phyloP scores from a whole-genome alignment of 2,888 invertebrate species.

The Cerastis leucographa region DNA sequence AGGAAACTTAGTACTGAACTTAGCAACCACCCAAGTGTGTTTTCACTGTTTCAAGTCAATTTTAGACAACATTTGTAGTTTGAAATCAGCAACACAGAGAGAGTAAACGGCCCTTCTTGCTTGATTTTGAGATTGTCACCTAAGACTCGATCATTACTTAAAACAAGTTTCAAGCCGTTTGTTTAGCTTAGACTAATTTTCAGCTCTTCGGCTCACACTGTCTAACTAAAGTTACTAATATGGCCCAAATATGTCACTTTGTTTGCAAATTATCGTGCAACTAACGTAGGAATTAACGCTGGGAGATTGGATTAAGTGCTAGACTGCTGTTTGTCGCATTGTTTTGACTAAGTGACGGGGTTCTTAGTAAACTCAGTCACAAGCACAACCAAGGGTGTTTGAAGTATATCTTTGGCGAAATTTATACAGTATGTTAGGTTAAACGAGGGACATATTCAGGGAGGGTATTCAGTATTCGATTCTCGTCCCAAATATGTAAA shows the following conservation, averaged over 20 bases:
- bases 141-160: not conserved
- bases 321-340: constrained; percentile 36
- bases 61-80: not conserved
- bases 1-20: not conserved
- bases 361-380: not conserved
- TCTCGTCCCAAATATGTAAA: too few relatives aligned
- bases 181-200: not conserved
- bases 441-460: too few relatives aligned
- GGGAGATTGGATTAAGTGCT: constrained; percentile 39
- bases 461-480: too few relatives aligned
- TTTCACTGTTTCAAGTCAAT: not conserved
- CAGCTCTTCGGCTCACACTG: not conserved
- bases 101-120: not conserved
- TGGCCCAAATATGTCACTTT: constrained; percentile 66
- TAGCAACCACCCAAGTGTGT: not conserved
- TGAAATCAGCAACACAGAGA: not conserved
- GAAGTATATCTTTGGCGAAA: too few relatives aligned
- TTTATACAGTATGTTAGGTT: too few relatives aligned
- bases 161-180: not conserved
- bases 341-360: constrained; percentile 24
- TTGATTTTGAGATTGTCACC: not conserved
- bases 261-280: constrained; percentile 28
- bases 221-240: constrained; percentile 49
- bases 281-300: constrained; percentile 17
- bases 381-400: too few relatives aligned